These are phyloP conservation scores for Archaeoteleia sp. DNA, from an alignment of 2,888 invertebrate species.

Conservation along the genomic window DNA sequence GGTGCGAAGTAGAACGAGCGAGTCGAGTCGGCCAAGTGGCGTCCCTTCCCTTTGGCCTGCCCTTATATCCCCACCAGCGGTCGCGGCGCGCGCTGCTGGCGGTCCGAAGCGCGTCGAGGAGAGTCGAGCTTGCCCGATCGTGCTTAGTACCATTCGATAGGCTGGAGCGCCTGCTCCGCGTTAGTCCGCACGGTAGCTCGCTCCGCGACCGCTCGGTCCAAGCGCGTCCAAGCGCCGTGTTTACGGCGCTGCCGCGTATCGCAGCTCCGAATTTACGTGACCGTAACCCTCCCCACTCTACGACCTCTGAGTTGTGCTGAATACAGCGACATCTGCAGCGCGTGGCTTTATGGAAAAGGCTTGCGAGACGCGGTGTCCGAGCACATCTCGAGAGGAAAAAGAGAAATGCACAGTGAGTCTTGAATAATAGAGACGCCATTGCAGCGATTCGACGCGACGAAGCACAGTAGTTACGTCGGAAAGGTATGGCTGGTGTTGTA, in stretches of 20 bases:
- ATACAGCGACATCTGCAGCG: slow-evolving; percentile 45
- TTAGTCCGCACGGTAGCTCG: slow-evolving; percentile 50
- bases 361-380: slow-evolving; percentile 19
- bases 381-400: slow-evolving; percentile 25
- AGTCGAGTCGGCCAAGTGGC: slow-evolving; percentile 57
- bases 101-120: slow-evolving; percentile 63
- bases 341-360: slow-evolving; percentile 27
- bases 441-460: slow-evolving; percentile 11
- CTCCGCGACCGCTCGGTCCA: slow-evolving; percentile 51
- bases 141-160: slow-evolving; percentile 68
- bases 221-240: slow-evolving; percentile 50
- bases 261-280: slow-evolving; percentile 32
- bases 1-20: slow-evolving; percentile 47
- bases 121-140: slow-evolving; percentile 62
- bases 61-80: slow-evolving; percentile 53
- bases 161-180: slow-evolving; percentile 68
- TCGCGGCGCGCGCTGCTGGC: slow-evolving; percentile 59
- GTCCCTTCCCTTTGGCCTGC: slow-evolving; percentile 4
- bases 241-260: slow-evolving; percentile 38
- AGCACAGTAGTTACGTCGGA: slow-evolving; percentile 7
- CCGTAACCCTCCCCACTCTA: slow-evolving; percentile 12
- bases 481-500: slow-evolving; percentile 36
- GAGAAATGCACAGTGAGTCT: slow-evolving; percentile 28
- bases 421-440: slow-evolving; percentile 36
- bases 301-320: slow-evolving; percentile 17